Conservation (phyloP, 2,113 vertebrate species). For the Antechinus stuartii region DNA sequence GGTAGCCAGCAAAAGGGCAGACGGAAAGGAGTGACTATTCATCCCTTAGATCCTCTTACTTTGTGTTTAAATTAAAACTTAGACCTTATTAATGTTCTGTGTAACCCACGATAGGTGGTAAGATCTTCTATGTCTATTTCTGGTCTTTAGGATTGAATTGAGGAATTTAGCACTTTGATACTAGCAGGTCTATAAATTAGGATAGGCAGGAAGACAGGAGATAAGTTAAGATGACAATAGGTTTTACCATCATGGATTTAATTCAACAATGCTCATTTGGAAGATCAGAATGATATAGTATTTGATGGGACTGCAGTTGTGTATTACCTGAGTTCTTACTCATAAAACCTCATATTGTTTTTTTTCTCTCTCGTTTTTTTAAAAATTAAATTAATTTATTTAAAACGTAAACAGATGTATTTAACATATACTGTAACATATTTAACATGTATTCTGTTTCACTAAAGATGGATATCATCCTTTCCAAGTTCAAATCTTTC, state of each 20-base stretch:
- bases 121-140: neutral
- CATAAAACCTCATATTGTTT: neutral
- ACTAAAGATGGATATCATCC: too few species aligned
- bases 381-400: too few species aligned
- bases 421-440: too few species aligned
- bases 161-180: neutral
- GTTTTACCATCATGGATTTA: neutral
- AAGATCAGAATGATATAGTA: neutral
- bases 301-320: neutral
- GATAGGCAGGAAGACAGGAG: neutral
- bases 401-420: too few species aligned
- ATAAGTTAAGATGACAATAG: neutral
- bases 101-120: neutral
- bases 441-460: too few species aligned
- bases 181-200: neutral
- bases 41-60: neutral
- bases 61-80: neutral
- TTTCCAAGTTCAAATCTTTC: too few species aligned
- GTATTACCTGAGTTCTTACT: neutral
- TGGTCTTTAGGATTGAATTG: neutral
- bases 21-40: neutral
- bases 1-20: neutral
- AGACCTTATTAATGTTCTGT: neutral
- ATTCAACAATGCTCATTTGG: neutral
- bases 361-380: too few species aligned